Evolutionary conservation across 1,140 invertebrate genomes (phyloP), one percentile per base, ranked within the genome.

Genomic region (Teleopsis dalmanni): DNA sequence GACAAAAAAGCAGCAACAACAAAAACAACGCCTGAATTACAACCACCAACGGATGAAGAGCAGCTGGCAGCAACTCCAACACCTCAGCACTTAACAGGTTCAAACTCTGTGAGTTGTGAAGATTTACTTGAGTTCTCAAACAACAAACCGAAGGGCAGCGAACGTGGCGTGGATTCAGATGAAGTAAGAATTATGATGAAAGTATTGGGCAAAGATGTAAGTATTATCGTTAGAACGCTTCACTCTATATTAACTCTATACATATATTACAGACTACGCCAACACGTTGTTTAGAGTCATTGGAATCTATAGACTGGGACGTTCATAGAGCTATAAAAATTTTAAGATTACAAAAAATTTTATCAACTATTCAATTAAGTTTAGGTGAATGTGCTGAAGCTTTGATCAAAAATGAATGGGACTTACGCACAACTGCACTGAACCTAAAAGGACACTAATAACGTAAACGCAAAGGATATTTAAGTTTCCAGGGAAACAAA

Each of bases 171-270:
- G 2, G 85, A 89, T 56, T 89, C 87, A 1, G 90, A 95, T 65
- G 91, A 95, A 78, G 87, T 95, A 35, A 75, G 88, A 55, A 89
- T 93, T 19, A 91, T 95, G 88, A 78, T 82, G 44, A 94, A 93
- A 74, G 87, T 95, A 13, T 77, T 95, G 34, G 87, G 87, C 46
- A 81, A 87, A 57, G 78, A 87, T 73, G 87, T 89, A 68, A 76
- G 74, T 69, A 21, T 16, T 25, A 42, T 42, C 4, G 21, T 4
- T 19, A 3, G 4, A 6, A 18, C n/a, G 3, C 40, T 25, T 14
- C 35, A 33, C n/a, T 41, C 36, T 33, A 53, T 44, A 19, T 37
- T 37, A 13, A 9, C 1, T 16, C 19, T 51, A 22, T 55, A 21
- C 35, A 46, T 53, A 29, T 3, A 27, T 62, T 59, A 3, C 72